Evolutionary conservation across 2,113 vertebrate genomes (phyloP).

Genomic region (Tachysurus fulvidraco): DNA sequence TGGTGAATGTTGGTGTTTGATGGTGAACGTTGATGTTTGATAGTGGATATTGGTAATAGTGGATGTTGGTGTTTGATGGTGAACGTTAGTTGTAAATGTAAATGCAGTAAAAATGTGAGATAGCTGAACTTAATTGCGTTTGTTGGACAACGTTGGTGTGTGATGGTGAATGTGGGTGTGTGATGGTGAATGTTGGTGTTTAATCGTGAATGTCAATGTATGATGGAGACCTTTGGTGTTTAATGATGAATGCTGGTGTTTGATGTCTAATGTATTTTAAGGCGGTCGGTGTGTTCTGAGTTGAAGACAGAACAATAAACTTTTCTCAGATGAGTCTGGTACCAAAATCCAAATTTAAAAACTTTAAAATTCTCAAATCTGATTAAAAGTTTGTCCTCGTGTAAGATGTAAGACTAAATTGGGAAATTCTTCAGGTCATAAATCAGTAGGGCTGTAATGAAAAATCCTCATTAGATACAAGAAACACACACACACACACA

Average conservation of each 20-base stretch:
- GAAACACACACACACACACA: not conserved
- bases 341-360: not conserved
- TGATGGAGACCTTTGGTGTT: not conserved
- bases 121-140: no score
- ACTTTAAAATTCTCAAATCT: not conserved
- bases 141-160: not conserved
- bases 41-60: not conserved
- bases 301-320: not conserved
- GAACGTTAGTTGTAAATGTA: not conserved
- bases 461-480: slow-evolving; percentile 1
- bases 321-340: not conserved
- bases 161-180: not conserved
- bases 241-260: not conserved
- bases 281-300: not conserved
- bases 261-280: not conserved
- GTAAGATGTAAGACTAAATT: not conserved
- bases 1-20: not conserved
- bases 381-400: slow-evolving; percentile 15
- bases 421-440: slow-evolving; percentile 21
- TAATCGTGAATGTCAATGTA: no score
- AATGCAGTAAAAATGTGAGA: no score
- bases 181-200: not conserved
- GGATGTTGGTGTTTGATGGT: not conserved
- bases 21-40: not conserved
- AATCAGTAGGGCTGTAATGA: slow-evolving; percentile 20